phyloP scores from a whole-genome alignment of 1,140 invertebrate genomes.

The Sycobia sp. region DNA sequence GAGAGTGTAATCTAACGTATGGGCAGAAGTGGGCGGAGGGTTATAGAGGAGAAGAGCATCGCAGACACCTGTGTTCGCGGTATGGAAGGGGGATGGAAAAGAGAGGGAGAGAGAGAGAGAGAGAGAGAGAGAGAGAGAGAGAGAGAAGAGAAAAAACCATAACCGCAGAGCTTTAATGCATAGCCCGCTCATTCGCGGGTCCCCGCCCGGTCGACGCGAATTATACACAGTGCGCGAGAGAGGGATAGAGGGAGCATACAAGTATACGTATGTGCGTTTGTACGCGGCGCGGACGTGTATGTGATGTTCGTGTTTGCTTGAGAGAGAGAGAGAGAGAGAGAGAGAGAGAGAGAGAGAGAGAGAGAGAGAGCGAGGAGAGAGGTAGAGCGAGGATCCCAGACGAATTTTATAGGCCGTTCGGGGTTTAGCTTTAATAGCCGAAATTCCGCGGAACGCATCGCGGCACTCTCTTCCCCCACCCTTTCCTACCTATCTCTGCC shows the following conservation, averaged over 20 bases:
- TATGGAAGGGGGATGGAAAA: constrained; percentile 3
- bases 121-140: background rate
- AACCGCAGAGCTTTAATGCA: constrained; percentile 56
- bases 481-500: background rate
- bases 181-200: constrained; percentile 40
- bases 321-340: background rate
- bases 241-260: constrained; percentile 21
- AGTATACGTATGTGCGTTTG: too few species aligned
- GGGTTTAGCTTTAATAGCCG: constrained; percentile 57
- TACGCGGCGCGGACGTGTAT: too few species aligned
- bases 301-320: too few species aligned
- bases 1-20: background rate
- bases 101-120: background rate
- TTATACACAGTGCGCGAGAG: constrained; percentile 15
- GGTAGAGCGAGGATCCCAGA: constrained; percentile 40
- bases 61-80: background rate
- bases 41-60: background rate
- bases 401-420: constrained; percentile 63
- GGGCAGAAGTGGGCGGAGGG: constrained; percentile 1
- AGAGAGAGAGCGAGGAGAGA: too few species aligned
- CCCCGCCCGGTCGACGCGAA: constrained; percentile 49
- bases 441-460: constrained; percentile 43
- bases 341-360: background rate
- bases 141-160: constrained; percentile 35
- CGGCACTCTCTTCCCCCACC: background rate